phyloP scores from a whole-genome alignment of 2,888 invertebrate species.

The Torymus tubicola region DNA sequence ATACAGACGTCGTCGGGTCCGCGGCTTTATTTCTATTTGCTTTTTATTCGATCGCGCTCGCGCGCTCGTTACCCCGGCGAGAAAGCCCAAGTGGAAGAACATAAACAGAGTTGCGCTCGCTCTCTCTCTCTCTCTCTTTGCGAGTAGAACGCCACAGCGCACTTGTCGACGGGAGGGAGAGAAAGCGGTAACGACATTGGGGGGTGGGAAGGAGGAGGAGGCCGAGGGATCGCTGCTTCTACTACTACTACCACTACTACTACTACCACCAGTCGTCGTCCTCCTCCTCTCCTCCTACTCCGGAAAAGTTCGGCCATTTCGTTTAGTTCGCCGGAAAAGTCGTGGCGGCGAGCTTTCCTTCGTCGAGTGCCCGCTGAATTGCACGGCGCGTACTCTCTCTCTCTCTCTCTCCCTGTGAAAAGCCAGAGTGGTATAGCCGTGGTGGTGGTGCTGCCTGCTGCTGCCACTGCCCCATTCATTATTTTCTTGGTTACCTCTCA shows the following conservation, averaged over 20 bases:
- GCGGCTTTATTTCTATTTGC: constrained; percentile 52
- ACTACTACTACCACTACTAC: too few species aligned
- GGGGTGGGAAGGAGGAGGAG: constrained; percentile 10
- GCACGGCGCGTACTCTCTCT: too few species aligned
- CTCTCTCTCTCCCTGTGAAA: constrained; percentile 38
- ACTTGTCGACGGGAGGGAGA: constrained; percentile 57
- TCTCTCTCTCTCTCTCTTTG: background rate
- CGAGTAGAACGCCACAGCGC: constrained; percentile 33
- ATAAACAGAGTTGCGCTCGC: constrained; percentile 47
- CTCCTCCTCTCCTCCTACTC: background rate
- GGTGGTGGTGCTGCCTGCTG: too few species aligned
- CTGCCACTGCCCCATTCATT: constrained; percentile 71
- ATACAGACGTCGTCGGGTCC: background rate
- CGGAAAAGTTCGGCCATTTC: constrained; percentile 59
- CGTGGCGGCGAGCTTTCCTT: constrained; percentile 28
- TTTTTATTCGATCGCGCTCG: constrained; percentile 54
- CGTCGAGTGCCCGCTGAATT: constrained; percentile 40
- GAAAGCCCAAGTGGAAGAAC: constrained; percentile 55
- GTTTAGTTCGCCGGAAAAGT: constrained; percentile 58
- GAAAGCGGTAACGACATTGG: constrained; percentile 61
- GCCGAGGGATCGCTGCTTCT: constrained; percentile 26
- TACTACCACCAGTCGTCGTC: too few species aligned
- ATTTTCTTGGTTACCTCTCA: constrained; percentile 75
- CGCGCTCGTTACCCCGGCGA: constrained; percentile 43
- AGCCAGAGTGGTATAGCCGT: background rate